A percentile compares a stretch with the other conserved stretches of the same genome.
These are phyloP conservation scores for Tinea pellionella DNA, from an alignment of 2,888 invertebrate genomes.

Conservation along the genomic window DNA sequence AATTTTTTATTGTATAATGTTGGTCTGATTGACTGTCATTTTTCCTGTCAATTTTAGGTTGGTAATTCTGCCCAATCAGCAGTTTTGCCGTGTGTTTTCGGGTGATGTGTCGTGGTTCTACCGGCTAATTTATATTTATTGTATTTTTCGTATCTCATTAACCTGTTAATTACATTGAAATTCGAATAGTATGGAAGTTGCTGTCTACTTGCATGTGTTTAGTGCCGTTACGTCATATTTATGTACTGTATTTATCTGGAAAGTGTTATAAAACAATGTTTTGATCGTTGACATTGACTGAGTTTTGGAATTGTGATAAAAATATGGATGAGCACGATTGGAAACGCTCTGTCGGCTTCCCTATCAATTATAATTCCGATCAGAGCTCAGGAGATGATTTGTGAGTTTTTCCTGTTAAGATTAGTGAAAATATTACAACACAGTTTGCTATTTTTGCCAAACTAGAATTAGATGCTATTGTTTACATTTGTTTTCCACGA, in stretches of 20 bases:
- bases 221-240: constrained; percentile 1
- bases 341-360: constrained; percentile 59
- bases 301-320: background rate
- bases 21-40: background rate
- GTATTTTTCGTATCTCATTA: background rate
- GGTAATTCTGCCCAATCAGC: background rate
- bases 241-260: background rate
- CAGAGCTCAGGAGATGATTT: constrained; percentile 61
- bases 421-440: constrained; percentile 15
- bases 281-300: background rate
- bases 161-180: background rate
- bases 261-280: background rate
- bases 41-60: background rate
- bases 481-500: no score
- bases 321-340: constrained; percentile 40
- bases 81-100: background rate
- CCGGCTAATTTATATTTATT: background rate
- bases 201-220: background rate
- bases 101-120: background rate
- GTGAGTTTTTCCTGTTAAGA: constrained; percentile 36
- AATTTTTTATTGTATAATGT: no score
- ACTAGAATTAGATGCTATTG: background rate
- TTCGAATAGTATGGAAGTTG: background rate
- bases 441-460: constrained; percentile 18
- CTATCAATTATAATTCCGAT: constrained; percentile 60